phyloP scores from a whole-genome alignment of 2,888 invertebrate genomes.

The Callyntrura sp. region DNA sequence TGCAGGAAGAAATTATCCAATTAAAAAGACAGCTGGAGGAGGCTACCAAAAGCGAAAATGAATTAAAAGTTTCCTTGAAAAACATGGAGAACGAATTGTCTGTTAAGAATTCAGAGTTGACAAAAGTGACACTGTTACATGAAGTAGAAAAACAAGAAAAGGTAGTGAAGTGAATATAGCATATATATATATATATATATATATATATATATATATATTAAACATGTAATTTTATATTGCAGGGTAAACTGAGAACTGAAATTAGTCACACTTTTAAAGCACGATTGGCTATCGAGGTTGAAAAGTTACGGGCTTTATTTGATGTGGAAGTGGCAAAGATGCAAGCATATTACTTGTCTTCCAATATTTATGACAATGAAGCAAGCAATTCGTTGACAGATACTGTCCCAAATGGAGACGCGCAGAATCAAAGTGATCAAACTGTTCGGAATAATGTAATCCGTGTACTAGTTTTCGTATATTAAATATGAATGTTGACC shows the following conservation, averaged over 20 bases:
- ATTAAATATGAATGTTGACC: background rate
- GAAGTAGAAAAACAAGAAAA: constrained; percentile 53
- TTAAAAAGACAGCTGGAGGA: constrained; percentile 38
- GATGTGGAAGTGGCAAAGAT: constrained; percentile 69
- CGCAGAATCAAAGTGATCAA: background rate
- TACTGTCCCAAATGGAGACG: background rate
- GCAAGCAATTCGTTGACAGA: background rate
- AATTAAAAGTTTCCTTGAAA: constrained; percentile 40
- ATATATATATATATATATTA: no score
- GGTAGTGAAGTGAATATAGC: background rate
- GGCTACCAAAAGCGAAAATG: constrained; percentile 40
- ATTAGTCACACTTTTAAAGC: constrained; percentile 60
- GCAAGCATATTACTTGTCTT: constrained; percentile 66
- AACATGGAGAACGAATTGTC: constrained; percentile 42
- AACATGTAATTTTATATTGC: no score
- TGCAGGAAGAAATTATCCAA: constrained; percentile 57
- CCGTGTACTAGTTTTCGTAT: background rate
- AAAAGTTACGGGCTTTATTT: constrained; percentile 62
- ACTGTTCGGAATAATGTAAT: background rate
- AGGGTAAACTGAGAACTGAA: constrained; percentile 37
- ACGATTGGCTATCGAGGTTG: constrained; percentile 59
- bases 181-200: background rate
- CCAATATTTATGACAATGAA: constrained; percentile 47
- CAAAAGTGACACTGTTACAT: constrained; percentile 25
- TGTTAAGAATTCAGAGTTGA: constrained; percentile 38